Percentiles rank a stretch among this genome's conserved stretches.
These are phyloP conservation scores for Origma solitaria DNA, from an alignment of 2,113 vertebrate genomes.

Conservation along the genomic window DNA sequence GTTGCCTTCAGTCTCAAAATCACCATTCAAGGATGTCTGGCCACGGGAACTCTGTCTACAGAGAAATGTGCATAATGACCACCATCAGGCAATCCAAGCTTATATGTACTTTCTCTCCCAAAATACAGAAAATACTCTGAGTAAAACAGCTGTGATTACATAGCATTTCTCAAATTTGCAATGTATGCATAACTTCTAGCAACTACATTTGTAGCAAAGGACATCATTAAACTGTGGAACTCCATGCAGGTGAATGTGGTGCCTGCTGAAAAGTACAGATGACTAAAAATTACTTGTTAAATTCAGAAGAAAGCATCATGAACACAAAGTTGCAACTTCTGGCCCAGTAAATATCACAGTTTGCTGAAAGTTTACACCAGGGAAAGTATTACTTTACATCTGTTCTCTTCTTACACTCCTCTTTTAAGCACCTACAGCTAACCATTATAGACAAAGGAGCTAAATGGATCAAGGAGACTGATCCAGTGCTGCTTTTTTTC, in stretches of 20 bases:
- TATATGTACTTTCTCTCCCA: background rate
- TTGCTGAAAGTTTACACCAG: background rate
- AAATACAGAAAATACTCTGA: background rate
- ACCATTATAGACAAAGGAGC: background rate
- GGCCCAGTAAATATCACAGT: background rate
- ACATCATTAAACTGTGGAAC: background rate
- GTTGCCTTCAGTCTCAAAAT: background rate
- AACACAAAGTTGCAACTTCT: background rate
- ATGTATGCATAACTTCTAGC: background rate
- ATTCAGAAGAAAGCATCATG: background rate
- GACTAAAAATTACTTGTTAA: background rate
- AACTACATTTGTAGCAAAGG: background rate
- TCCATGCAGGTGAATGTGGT: background rate
- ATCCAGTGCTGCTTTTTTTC: background rate
- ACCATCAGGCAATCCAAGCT: background rate
- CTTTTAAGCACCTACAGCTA: background rate
- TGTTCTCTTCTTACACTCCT: background rate
- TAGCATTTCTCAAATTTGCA: background rate
- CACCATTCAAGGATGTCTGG: background rate
- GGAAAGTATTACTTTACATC: background rate
- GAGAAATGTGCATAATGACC: background rate
- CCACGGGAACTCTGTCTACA: background rate
- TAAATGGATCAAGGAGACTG: background rate
- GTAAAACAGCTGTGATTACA: background rate
- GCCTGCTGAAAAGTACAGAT: background rate